Percentiles rank a stretch among this genome's conserved stretches.
Evolutionary conservation across 2,797 vertebrate species (phyloP).

Genomic region (Lacerta viridis): DNA sequence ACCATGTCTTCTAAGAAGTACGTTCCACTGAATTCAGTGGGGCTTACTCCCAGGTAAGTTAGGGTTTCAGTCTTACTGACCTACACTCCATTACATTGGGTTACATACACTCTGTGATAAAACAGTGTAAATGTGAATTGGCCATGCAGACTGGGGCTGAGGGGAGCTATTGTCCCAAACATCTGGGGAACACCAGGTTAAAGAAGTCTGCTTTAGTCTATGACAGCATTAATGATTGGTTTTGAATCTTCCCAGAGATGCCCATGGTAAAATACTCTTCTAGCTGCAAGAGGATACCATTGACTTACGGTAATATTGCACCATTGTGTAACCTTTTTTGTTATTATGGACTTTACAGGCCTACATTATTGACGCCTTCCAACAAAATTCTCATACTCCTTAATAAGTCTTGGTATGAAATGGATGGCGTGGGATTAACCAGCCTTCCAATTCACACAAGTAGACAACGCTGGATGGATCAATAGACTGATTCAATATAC

Average conservation of each 20-base stretch:
- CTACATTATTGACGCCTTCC: background rate
- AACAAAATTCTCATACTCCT: background rate
- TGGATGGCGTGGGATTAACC: background rate
- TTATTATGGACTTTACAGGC: background rate
- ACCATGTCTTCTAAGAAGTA: no score
- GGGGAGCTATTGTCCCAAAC: background rate
- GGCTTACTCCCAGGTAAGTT: no score
- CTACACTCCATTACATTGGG: background rate
- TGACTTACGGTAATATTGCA: background rate
- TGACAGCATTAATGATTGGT: background rate
- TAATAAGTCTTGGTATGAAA: background rate
- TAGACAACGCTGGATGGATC: background rate
- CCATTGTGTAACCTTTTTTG: background rate
- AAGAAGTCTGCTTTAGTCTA: no score
- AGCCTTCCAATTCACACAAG: background rate
- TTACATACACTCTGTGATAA: background rate
- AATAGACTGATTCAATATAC: background rate
- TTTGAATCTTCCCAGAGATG: background rate
- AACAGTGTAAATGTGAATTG: background rate
- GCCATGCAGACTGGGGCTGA: background rate
- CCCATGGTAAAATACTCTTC: background rate
- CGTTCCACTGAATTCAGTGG: no score
- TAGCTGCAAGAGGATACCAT: background rate
- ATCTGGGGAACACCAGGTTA: background rate
- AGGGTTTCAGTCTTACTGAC: background rate